These are phyloP conservation scores for Carollia perspicillata DNA, from an alignment of 2,113 vertebrate species.

Conservation along the genomic window DNA sequence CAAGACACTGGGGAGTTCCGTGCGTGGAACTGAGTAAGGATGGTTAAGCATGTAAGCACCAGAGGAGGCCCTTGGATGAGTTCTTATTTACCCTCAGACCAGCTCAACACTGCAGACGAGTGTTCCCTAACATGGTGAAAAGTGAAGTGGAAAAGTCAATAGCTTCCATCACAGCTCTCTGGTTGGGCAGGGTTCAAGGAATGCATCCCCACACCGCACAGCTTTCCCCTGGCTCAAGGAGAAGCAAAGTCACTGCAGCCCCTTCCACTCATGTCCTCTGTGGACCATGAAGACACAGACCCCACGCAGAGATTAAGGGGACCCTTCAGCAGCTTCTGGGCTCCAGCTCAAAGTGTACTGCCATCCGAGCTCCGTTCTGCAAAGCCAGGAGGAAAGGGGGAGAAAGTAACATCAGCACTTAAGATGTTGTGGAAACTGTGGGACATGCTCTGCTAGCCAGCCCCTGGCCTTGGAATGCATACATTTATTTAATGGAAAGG, in stretches of 20 bases:
- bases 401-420: conserved; percentile 76
- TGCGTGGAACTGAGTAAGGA: not conserved
- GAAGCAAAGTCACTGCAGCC: not conserved
- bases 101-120: not conserved
- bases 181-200: not conserved
- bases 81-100: not conserved
- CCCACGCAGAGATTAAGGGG: not conserved
- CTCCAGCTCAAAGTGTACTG: conserved; percentile 53
- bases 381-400: conserved; percentile 61
- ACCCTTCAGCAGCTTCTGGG: not conserved
- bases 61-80: not conserved
- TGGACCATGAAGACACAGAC: not conserved
- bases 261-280: not conserved
- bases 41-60: not conserved
- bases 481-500: conserved; percentile 81
- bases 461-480: conserved; percentile 72
- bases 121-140: not conserved
- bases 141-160: not conserved
- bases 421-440: conserved; percentile 73
- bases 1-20: not conserved
- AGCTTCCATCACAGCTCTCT: not conserved
- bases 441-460: conserved; percentile 75
- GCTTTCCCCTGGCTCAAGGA: not conserved
- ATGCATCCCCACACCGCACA: not conserved
- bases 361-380: conserved; percentile 52